Conservation (phyloP, 2,888 invertebrate genomes). For the Eucera pruinosa region DNA sequence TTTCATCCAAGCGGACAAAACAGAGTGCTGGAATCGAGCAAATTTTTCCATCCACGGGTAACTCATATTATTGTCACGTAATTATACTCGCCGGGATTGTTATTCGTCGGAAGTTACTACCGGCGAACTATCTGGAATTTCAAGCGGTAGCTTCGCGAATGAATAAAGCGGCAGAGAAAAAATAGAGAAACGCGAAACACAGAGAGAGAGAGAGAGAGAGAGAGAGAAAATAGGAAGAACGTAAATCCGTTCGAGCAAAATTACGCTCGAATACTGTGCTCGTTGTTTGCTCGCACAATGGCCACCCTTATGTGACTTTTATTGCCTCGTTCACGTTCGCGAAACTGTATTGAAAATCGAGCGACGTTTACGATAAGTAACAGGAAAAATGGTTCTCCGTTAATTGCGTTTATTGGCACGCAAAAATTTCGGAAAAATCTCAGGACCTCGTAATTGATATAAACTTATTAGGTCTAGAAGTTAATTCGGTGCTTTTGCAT, state of each 20-base stretch:
- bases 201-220: too few relatives aligned
- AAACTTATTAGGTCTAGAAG: too few relatives aligned
- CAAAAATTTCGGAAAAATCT: too few relatives aligned
- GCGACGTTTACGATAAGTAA: not conserved
- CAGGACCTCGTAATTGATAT: too few relatives aligned
- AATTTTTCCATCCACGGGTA: conserved; percentile 38
- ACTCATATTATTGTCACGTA: conserved; percentile 29
- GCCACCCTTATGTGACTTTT: conserved; percentile 45
- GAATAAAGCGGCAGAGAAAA: too few relatives aligned
- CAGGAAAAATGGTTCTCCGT: too few relatives aligned
- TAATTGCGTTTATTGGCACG: too few relatives aligned
- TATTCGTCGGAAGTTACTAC: conserved; percentile 21
- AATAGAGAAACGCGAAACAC: too few relatives aligned
- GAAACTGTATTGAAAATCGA: not conserved
- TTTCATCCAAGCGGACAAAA: not conserved
- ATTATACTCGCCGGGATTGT: conserved; percentile 30
- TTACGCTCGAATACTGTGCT: conserved; percentile 45
- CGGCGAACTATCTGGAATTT: conserved; percentile 38
- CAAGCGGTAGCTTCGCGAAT: conserved; percentile 15
- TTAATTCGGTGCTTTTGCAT: too few relatives aligned
- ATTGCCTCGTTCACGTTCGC: conserved; percentile 20
- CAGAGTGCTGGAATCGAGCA: not conserved
- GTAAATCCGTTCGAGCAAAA: conserved; percentile 33
- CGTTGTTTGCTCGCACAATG: conserved; percentile 61
- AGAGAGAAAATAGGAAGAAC: conserved; percentile 5